Conservation (phyloP, 2,797 vertebrate genomes). For the Dipus sagitta region DNA sequence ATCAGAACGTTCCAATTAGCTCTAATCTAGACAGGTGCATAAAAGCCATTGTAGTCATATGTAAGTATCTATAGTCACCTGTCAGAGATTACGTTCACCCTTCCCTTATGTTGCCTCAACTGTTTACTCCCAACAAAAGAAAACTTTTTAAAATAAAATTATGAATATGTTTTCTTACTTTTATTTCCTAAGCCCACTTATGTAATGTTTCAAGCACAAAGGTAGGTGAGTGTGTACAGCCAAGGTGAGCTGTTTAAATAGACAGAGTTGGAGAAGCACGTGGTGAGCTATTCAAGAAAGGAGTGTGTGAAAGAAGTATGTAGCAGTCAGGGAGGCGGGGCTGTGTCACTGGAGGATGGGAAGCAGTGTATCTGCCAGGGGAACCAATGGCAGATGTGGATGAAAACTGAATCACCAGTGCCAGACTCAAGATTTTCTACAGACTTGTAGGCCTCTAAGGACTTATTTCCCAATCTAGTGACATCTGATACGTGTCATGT, state of each 20-base stretch:
- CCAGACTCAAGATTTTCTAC: slow-evolving; percentile 69
- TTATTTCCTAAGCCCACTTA: slow-evolving; percentile 4
- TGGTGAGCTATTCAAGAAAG: not conserved
- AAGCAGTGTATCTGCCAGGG: not conserved
- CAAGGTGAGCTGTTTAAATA: not conserved
- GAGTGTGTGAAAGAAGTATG: not conserved
- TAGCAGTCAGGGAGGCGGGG: not conserved
- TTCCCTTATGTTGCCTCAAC: not conserved
- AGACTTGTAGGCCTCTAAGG: slow-evolving; percentile 66
- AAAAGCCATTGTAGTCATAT: not conserved
- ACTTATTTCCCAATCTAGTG: slow-evolving; percentile 70
- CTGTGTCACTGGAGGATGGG: not conserved
- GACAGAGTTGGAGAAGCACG: not conserved
- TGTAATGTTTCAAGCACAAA: not conserved
- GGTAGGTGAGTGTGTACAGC: too few relatives aligned
- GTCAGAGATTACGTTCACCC: not conserved
- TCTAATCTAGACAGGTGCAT: not conserved
- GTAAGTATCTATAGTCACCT: not conserved
- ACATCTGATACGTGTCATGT: slow-evolving; percentile 69
- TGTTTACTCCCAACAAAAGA: not conserved
- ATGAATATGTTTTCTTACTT: not conserved
- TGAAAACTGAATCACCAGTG: slow-evolving; percentile 16
- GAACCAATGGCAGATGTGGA: slow-evolving; percentile 27
- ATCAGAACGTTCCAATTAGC: not conserved
- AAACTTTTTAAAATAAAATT: slow-evolving; percentile 8